Percentiles rank a stretch among this genome's conserved stretches.
Evolutionary conservation across 2,113 vertebrate species (phyloP).

Genomic region (Raja brachyura): DNA sequence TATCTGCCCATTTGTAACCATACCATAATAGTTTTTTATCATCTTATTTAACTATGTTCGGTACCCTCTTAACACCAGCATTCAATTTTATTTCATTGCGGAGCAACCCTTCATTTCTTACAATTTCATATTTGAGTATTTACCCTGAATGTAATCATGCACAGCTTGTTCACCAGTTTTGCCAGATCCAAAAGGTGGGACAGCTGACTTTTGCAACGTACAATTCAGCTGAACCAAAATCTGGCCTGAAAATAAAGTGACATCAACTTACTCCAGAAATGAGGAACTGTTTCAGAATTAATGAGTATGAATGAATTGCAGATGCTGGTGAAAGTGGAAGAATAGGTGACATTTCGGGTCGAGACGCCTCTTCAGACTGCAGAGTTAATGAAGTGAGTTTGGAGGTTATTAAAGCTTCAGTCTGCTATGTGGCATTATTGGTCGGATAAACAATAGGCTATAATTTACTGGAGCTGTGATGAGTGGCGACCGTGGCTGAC

Average conservation of each 20-base stretch:
- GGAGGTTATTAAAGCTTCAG: not conserved
- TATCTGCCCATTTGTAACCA: too few relatives aligned
- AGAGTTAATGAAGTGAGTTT: not conserved
- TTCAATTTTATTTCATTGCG: too few relatives aligned
- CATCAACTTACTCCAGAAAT: not conserved
- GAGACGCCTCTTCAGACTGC: not conserved
- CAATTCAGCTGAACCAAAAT: not conserved
- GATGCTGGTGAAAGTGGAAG: too few relatives aligned
- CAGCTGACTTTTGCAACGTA: not conserved
- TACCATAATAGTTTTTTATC: too few relatives aligned
- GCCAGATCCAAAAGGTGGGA: not conserved
- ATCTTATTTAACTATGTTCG: not conserved
- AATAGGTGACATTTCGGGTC: too few relatives aligned
- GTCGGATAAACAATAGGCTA: too few relatives aligned
- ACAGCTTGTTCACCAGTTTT: not conserved
- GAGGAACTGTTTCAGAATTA: not conserved
- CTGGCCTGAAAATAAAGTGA: not conserved
- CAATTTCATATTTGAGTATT: not conserved
- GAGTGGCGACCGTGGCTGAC: too few relatives aligned
- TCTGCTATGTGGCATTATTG: not conserved
- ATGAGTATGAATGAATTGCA: too few relatives aligned
- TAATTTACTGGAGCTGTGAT: not conserved
- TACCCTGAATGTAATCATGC: not conserved
- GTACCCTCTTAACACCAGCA: not conserved
- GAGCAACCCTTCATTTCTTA: not conserved